These are phyloP conservation scores for Bovichtus variegatus DNA, from an alignment of 2,797 vertebrate species.

Conservation along the genomic window DNA sequence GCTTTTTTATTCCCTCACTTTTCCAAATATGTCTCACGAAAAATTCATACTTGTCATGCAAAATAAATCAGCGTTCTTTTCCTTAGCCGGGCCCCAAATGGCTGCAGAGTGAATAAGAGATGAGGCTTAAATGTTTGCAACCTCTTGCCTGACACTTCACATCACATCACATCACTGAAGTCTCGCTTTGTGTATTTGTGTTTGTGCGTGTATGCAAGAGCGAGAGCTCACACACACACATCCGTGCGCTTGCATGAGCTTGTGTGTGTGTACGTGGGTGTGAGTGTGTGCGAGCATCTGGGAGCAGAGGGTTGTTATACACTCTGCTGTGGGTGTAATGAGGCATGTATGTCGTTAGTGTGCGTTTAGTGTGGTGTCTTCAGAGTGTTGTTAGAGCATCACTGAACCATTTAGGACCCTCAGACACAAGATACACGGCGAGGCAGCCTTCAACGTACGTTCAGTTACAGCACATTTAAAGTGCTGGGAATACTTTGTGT, in stretches of 20 bases:
- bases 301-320: conserved; percentile 71
- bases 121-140: conserved; percentile 88
- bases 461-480: conserved; percentile 2
- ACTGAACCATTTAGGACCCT: conserved; percentile 63
- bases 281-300: conserved; percentile 53
- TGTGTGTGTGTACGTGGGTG: conserved; percentile 11
- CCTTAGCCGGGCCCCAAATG: conserved; percentile 80
- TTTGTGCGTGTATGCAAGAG: conserved; percentile 7
- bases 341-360: conserved; percentile 78
- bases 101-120: conserved; percentile 87
- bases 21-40: conserved; percentile 78
- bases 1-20: conserved; percentile 58
- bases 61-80: conserved; percentile 82
- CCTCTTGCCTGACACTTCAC: conserved; percentile 85
- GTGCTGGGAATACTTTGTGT: not conserved
- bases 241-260: not conserved
- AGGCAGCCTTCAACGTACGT: conserved; percentile 11
- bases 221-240: not conserved
- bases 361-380: conserved; percentile 71
- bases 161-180: conserved; percentile 87
- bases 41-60: conserved; percentile 87
- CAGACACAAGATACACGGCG: conserved; percentile 37
- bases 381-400: conserved; percentile 69
- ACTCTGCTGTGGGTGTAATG: conserved; percentile 78
- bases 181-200: conserved; percentile 51